Base-by-base conservation (phyloP, 2,888 invertebrate genomes). In the Lymantria dispar region DNA sequence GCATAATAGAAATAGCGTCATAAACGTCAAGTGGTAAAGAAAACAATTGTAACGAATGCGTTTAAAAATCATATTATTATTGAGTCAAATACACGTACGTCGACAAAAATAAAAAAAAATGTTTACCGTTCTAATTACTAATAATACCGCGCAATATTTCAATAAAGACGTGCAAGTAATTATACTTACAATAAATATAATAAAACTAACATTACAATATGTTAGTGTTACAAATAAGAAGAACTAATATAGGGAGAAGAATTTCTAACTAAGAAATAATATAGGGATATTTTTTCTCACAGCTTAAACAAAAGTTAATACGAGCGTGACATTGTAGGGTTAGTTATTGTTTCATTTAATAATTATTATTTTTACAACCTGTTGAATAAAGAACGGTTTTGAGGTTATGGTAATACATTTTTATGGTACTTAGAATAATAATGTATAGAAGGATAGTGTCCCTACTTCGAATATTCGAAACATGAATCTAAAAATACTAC, bases 281-380 rank as follows among this genome's bases (percentile, higher is more conserved):
- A 72, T 64, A 52, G 74, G 76, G 80, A 67, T 75, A 69, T 55
- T 70, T 75, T 78, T 83, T 83, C 81, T 76, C 79, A 83, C 82
- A 80, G 76, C 76, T 70, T 60, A 81, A 80, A 83, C 79, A 83
- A 80, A 78, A 69, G 72, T 70, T 74, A 62, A 64, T 43, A 55
- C 57, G 10, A 31, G 55, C 57, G n/a, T 12, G 33, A 31, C 36
- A 65, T 68, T 52, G 50, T 46, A 44, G 49, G 51, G 58, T 53
- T 60, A 49, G 2, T 22, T 22, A 22, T 22, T 22, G 22, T 22
- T 22, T 22, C 2, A 22, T 22, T 52, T 60, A 61, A 58, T 58
- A 57, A 61, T 64, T 68, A 59, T 46, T 58, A 48, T 55, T 56
- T 48, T 59, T 63, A 48, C 29, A 46, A 54, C 55, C 54, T 64